Conservation (phyloP, 2,113 vertebrate genomes). For the Hippocampus zosterae region DNA sequence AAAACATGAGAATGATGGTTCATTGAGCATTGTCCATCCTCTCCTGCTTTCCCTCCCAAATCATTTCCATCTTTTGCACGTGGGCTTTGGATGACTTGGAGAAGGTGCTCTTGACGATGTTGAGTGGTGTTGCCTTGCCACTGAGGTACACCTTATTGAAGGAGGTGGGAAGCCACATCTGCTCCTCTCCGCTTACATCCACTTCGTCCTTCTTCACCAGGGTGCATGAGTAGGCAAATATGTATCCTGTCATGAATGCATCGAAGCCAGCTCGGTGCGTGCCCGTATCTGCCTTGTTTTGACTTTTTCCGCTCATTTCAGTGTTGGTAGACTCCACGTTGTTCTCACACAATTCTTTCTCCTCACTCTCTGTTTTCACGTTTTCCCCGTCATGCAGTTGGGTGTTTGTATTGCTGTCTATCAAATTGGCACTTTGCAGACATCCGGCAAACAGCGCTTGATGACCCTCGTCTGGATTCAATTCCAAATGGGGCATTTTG, state of each 20-base stretch:
- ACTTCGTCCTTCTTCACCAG: conserved; percentile 48
- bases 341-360: conserved; percentile 17
- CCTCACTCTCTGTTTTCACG: not conserved
- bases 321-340: not conserved
- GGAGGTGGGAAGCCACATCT: conserved; percentile 73
- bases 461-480: conserved; percentile 50
- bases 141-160: conserved; percentile 95
- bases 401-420: not conserved
- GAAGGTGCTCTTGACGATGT: conserved; percentile 90
- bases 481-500: conserved; percentile 59
- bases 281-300: conserved; percentile 63
- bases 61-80: conserved; percentile 83
- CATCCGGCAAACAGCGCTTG: conserved; percentile 2
- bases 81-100: conserved; percentile 91
- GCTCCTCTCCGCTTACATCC: conserved; percentile 21
- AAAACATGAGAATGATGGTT: not conserved
- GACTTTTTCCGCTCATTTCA: not conserved
- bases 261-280: conserved; percentile 92
- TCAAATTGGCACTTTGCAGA: not conserved
- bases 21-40: not conserved
- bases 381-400: conserved; percentile 10
- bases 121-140: conserved; percentile 87
- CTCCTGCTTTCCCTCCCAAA: conserved; percentile 63
- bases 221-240: conserved; percentile 81
- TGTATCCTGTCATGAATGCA: conserved; percentile 94